Base-by-base conservation (phyloP, 1,140 invertebrate genomes). In the Leptestheria dahalacensis region DNA sequence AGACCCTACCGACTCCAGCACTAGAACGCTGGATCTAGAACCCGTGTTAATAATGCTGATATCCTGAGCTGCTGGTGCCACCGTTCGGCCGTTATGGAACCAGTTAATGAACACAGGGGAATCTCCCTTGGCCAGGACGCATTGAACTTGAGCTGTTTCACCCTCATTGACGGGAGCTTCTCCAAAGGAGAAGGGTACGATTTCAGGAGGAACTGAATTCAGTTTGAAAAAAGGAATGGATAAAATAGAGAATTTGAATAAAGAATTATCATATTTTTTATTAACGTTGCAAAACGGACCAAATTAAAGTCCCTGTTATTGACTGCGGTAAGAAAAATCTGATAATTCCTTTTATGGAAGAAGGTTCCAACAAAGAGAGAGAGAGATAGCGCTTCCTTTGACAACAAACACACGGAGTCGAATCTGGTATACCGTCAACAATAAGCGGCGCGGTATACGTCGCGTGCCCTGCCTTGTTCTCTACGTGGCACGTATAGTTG, bases 401-500 rank as follows among this genome's bases (percentile, higher is more conserved):
- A n/a, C n/a, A n/a, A n/a, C n/a, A n/a, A n/a, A n/a, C n/a, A n/a
- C n/a, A n/a, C n/a, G n/a, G n/a, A n/a, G n/a, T n/a, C n/a, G n/a
- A n/a, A n/a, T n/a, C n/a, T n/a, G n/a, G n/a, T 41, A 15, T 41
- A 88, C 86, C 86, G 72, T 88, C 84, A 58, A 89, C 84, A 64
- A 78, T 78, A 65, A 85, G 76, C 58, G 73, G 68, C 51, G 81
- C 79, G 20, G 79, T 81, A 66, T 78, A 74, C 63, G 77, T 75
- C 63, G 75, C 75, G 2, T 71, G 69, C 21, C 80, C 81, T 21
- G 82, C 83, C 48, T 72, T 68, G 70, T 96, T 94, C 65, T 86
- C 82, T 2, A 90, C 86, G 21, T 77, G 74, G 69, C 91, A 96
- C 1, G 88, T 85, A 68, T 93, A 94, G 74, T 93, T 91, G n/a